Evolutionary conservation across 2,888 invertebrate genomes (phyloP).

Genomic region (Torymus tubicola): DNA sequence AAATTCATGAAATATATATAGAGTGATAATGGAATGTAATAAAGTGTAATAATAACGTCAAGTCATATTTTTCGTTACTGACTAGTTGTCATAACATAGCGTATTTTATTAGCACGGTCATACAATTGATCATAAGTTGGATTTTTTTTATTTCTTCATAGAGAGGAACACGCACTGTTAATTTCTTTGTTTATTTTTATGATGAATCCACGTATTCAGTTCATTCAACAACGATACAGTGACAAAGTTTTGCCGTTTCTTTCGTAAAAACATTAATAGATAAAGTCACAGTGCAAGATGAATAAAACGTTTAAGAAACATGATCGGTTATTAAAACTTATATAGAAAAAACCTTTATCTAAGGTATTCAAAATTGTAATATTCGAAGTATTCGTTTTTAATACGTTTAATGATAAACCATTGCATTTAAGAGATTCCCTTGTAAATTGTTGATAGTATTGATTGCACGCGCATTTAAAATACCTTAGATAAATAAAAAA

Average conservation of each 20-base stretch:
- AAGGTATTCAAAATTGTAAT: slow-evolving; percentile 41
- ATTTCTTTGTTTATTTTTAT: slow-evolving; percentile 48
- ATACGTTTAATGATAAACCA: background rate
- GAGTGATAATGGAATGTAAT: slow-evolving; percentile 18
- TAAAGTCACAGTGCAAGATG: slow-evolving; percentile 53
- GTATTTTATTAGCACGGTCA: slow-evolving; percentile 49
- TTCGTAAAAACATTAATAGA: slow-evolving; percentile 50
- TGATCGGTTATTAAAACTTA: slow-evolving; percentile 40
- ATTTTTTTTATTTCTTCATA: slow-evolving; percentile 35
- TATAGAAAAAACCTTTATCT: slow-evolving; percentile 35
- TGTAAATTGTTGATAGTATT: background rate
- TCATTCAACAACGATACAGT: slow-evolving; percentile 56
- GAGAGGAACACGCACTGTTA: slow-evolving; percentile 47
- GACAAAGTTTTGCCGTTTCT: slow-evolving; percentile 45
- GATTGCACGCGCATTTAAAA: slow-evolving; percentile 32
- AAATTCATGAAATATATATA: slow-evolving; percentile 13
- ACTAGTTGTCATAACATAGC: slow-evolving; percentile 48
- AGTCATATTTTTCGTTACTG: slow-evolving; percentile 41
- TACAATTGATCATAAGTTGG: slow-evolving; percentile 49
- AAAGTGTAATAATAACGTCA: slow-evolving; percentile 29
- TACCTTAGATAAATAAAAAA: slow-evolving; percentile 51
- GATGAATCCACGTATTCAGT: slow-evolving; percentile 43
- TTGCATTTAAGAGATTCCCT: background rate
- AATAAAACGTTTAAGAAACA: slow-evolving; percentile 46
- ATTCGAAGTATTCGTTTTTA: background rate